Conservation (phyloP, 2,113 vertebrate species). For the Balaeniceps rex region DNA sequence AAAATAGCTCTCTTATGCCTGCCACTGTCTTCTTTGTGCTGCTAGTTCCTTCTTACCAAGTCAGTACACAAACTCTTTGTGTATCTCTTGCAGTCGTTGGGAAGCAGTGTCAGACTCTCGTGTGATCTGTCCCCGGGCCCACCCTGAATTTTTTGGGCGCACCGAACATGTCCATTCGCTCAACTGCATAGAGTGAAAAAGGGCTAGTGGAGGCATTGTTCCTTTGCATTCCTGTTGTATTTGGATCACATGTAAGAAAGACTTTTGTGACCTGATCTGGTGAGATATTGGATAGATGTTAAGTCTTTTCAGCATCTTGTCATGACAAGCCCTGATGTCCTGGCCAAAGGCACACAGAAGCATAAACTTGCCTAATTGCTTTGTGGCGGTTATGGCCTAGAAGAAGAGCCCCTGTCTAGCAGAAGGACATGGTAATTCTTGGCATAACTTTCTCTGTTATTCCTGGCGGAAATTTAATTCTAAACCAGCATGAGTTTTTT, state of each 20-base stretch:
- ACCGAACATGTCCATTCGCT: accelerated
- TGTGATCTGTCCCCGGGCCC: accelerated
- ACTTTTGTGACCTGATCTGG: not conserved
- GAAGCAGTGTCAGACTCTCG: not conserved
- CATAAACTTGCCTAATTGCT: not conserved
- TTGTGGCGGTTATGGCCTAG: not conserved
- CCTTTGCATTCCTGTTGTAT: not conserved
- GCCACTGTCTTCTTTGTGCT: not conserved
- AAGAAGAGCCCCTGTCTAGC: not conserved
- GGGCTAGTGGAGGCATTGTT: not conserved
- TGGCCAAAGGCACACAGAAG: not conserved
- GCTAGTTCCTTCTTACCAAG: not conserved
- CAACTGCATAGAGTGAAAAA: not conserved
- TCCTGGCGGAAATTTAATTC: not conserved
- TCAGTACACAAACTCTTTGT: not conserved
- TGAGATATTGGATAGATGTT: not conserved
- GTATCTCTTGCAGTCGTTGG: accelerated
- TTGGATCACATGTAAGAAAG: not conserved
- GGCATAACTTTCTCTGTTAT: not conserved
- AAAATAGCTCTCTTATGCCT: not conserved
- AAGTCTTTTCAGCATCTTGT: not conserved
- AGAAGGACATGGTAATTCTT: not conserved
- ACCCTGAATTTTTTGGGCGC: not conserved
- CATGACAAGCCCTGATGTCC: not conserved
- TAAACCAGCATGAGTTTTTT: not conserved